Evolutionary conservation across 2,888 invertebrate genomes (phyloP), one percentile per base, ranked within the genome.

Genomic region (Drosophila emarginata): DNA sequence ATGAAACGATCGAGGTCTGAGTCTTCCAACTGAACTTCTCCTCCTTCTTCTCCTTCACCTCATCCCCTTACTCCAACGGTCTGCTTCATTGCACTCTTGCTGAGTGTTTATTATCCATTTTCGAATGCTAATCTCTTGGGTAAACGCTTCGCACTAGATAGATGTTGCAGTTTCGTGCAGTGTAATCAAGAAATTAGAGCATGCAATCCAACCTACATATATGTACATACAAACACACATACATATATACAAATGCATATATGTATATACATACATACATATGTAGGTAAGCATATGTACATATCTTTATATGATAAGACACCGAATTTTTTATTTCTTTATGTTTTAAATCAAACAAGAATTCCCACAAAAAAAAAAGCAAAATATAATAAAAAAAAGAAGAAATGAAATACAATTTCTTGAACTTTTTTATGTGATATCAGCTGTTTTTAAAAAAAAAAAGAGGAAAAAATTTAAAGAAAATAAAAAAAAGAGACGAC

Each of bases 141-240:
- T 61, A 87, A 87, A 83, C 65, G 57, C 37, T 26, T 39, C 39
- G 18, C 15, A 61, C 56, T 56, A 57, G 45, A 52, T 54, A 28
- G 60, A 60, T 60, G 60, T 40, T 26, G 45, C 56, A 62, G 51
- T 40, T 54, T 62, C 70, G 74, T 79, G 68, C 79, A 77, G 85
- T 82, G 76, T 82, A 82, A 87, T 79, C 73, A 84, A 84, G 66
- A 87, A 87, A 82, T 82, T 82, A 84, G 85, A 87, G 81, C 81
- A 61, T 62, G 11, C 59, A 1, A 32, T 32, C 2, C 32, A 32
- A n/a, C 70, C 45, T 58, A 60, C 23, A 60, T 28, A n/a, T 15
- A 45, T 11, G 12, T 39, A 52, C 14, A 15, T 26, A 32, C n/a
- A 26, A 3, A 2, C 26, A 32, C 9, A n/a, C 12, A 28, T 2